phyloP scores from a whole-genome alignment of 2,888 invertebrate genomes.

The Pogonocherus hispidulus region DNA sequence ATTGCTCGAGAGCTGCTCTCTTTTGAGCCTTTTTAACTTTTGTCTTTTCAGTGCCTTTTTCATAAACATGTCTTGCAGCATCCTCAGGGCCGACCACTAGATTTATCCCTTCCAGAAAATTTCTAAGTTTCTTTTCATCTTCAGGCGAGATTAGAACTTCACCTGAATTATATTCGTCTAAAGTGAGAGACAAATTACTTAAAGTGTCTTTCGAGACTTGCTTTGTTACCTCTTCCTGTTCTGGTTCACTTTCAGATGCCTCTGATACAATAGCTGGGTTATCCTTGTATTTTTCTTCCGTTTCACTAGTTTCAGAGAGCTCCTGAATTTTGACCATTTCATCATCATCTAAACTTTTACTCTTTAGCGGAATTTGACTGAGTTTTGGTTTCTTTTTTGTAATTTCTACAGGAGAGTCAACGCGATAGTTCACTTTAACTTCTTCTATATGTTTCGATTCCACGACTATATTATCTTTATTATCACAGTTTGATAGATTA shows the following conservation, averaged over 20 bases:
- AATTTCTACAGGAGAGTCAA: constrained; percentile 63
- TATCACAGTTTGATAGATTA: constrained; percentile 37
- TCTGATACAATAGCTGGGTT: constrained; percentile 73
- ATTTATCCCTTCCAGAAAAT: constrained; percentile 73
- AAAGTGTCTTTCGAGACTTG: constrained; percentile 63
- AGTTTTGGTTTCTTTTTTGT: constrained; percentile 30
- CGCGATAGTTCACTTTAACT: constrained; percentile 59
- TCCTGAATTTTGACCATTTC: constrained; percentile 66
- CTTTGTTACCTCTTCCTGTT: constrained; percentile 72
- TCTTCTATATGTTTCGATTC: constrained; percentile 25
- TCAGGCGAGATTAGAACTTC: constrained; percentile 70
- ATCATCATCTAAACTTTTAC: constrained; percentile 66
- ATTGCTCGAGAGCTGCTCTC: constrained; percentile 71
- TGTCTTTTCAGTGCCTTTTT: constrained; percentile 50
- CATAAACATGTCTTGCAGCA: constrained; percentile 51
- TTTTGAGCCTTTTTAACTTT: constrained; percentile 70
- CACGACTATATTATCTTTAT: constrained; percentile 5
- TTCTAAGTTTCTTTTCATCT: constrained; percentile 72
- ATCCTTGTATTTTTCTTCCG: constrained; percentile 58
- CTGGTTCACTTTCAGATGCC: constrained; percentile 74
- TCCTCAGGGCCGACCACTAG: constrained; percentile 71
- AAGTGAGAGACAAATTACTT: constrained; percentile 68
- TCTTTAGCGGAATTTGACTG: constrained; percentile 56
- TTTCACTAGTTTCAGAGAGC: constrained; percentile 61
- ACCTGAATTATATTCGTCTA: constrained; percentile 61